phyloP scores from a whole-genome alignment of 2,888 invertebrate genomes.

The Vanessa cardui region DNA sequence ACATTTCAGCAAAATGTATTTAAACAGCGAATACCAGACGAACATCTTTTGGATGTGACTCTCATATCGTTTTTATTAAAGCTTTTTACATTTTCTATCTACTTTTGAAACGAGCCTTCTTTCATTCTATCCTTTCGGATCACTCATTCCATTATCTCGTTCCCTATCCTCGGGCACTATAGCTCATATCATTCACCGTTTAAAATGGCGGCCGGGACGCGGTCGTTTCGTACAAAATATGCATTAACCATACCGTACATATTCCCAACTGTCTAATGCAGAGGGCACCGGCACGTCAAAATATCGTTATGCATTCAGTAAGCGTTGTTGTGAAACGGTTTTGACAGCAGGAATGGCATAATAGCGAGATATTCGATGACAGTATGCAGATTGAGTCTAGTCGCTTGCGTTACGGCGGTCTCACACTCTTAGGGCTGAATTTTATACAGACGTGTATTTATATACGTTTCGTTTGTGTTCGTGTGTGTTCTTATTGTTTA shows the following conservation, averaged over 20 bases:
- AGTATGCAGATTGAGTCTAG: conserved; percentile 38
- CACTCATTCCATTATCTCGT: conserved; percentile 39
- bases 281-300: conserved; percentile 41
- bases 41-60: conserved; percentile 29
- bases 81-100: conserved; percentile 33
- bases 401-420: conserved; percentile 32
- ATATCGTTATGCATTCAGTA: conserved; percentile 44
- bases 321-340: conserved; percentile 46
- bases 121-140: conserved; percentile 31
- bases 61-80: conserved; percentile 24
- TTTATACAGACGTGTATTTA: too few species aligned
- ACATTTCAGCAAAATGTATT: neutral
- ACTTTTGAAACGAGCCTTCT: conserved; percentile 31
- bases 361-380: conserved; percentile 44
- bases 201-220: conserved; percentile 43
- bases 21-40: conserved; percentile 18
- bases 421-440: conserved; percentile 5
- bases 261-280: conserved; percentile 44
- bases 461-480: too few species aligned
- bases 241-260: conserved; percentile 46
- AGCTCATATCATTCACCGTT: conserved; percentile 43
- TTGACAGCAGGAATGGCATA: conserved; percentile 46
- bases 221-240: conserved; percentile 47
- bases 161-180: conserved; percentile 41
- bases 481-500: conserved; percentile 12